Percentiles rank a stretch among this genome's conserved stretches.
Conservation (phyloP, 1,140 invertebrate genomes). For the Sarcophaga bullata region DNA sequence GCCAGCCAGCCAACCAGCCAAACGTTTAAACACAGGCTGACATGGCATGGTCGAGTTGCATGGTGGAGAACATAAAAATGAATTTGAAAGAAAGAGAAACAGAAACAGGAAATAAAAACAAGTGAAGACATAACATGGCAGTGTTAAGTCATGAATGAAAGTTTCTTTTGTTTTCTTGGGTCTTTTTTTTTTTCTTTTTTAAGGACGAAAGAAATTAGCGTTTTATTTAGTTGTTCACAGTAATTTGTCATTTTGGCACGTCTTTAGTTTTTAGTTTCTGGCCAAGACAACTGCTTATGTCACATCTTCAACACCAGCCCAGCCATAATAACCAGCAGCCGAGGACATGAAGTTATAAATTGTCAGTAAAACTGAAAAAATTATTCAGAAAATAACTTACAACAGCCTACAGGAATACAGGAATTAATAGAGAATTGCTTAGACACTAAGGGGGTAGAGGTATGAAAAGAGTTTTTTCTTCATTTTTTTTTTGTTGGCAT, state of each 20-base stretch:
- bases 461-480: background rate
- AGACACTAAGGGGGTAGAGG: background rate
- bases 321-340: too few species aligned
- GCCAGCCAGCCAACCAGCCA: background rate
- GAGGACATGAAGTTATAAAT: background rate
- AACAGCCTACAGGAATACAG: too few species aligned
- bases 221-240: constrained; percentile 47
- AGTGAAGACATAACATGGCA: background rate
- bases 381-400: background rate
- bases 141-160: background rate
- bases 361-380: background rate
- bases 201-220: constrained; percentile 25
- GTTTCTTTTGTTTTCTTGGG: background rate
- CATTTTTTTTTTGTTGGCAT: constrained; percentile 55
- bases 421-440: too few species aligned
- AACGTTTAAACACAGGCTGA: too few species aligned
- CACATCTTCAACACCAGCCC: constrained; percentile 16
- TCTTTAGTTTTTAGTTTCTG: constrained; percentile 32
- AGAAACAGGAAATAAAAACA: too few species aligned
- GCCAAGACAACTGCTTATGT: constrained; percentile 33
- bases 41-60: too few species aligned
- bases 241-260: constrained; percentile 66
- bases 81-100: too few species aligned
- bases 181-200: background rate
- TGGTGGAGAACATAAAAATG: too few species aligned